Evolutionary conservation across 2,797 vertebrate genomes (phyloP).

Genomic region (Chromobotia macracanthus): DNA sequence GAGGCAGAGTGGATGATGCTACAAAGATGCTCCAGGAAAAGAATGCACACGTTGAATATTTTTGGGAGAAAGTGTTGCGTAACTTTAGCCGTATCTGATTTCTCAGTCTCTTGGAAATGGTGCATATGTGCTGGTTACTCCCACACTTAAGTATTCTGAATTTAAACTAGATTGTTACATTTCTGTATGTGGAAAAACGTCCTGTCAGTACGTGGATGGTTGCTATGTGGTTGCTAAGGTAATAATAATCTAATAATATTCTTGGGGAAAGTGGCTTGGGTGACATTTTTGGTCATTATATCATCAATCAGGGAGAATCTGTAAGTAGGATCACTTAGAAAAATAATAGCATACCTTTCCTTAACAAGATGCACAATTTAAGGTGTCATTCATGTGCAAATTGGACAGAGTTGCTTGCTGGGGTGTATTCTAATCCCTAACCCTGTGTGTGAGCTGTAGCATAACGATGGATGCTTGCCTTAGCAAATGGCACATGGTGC

Average conservation of each 20-base stretch:
- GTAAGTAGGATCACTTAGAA: neutral
- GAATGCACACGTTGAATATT: neutral
- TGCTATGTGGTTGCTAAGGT: neutral
- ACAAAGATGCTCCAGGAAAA: constrained; percentile 6
- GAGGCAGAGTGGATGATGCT: constrained; percentile 1
- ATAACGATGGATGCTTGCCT: too few relatives aligned
- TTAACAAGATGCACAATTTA: neutral
- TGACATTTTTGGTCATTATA: too few relatives aligned
- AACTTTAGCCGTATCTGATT: constrained; percentile 9
- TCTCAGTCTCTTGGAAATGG: constrained; percentile 11
- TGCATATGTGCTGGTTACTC: neutral
- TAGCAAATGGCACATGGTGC: neutral
- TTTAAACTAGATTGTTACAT: constrained; percentile 22
- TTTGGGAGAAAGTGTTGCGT: constrained; percentile 3
- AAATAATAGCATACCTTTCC: neutral
- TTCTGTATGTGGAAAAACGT: neutral
- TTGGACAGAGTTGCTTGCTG: neutral
- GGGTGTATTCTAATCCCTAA: too few relatives aligned
- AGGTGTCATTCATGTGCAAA: neutral
- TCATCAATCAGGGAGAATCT: neutral
- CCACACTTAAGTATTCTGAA: constrained; percentile 20
- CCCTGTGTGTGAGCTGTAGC: too few relatives aligned
- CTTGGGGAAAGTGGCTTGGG: too few relatives aligned
- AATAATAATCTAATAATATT: neutral
- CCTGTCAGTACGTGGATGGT: neutral